A percentile compares a stretch with the other conserved stretches of the same genome.
These are phyloP conservation scores for Pelodiscus sinensis DNA, from an alignment of 2,113 vertebrate genomes.

Conservation along the genomic window DNA sequence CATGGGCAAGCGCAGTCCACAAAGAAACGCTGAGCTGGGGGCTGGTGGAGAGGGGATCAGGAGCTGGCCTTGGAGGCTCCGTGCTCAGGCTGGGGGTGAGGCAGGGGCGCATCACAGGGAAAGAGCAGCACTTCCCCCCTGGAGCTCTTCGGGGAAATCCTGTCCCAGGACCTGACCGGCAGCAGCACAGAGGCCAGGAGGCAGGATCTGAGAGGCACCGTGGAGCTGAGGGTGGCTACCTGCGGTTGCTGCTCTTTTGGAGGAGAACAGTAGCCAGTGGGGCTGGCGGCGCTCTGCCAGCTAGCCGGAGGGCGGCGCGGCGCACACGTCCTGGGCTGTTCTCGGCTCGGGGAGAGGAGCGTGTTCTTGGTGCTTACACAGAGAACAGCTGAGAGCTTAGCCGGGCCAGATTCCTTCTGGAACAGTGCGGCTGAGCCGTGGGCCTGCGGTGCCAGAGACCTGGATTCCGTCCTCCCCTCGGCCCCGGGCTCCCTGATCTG, in stretches of 20 bases:
- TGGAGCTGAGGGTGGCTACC: not conserved
- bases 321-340: not conserved
- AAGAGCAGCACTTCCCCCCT: not conserved
- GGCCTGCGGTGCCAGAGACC: not conserved
- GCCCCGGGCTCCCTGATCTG: not conserved
- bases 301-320: not conserved
- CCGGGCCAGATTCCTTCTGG: not conserved
- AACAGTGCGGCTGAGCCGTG: not conserved
- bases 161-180: not conserved
- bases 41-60: too few relatives aligned
- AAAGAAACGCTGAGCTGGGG: not conserved
- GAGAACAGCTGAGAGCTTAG: not conserved
- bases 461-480: not conserved
- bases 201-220: not conserved
- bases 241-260: not conserved
- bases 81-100: too few relatives aligned
- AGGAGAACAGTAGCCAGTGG: not conserved
- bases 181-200: not conserved
- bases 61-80: too few relatives aligned
- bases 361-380: not conserved
- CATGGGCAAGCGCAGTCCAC: not conserved
- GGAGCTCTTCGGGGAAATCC: not conserved
- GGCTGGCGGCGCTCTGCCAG: not conserved
- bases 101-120: not conserved
- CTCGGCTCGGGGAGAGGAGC: not conserved